These are phyloP conservation scores for Acrobasis repandana DNA, from an alignment of 2,888 invertebrate genomes.

Conservation along the genomic window DNA sequence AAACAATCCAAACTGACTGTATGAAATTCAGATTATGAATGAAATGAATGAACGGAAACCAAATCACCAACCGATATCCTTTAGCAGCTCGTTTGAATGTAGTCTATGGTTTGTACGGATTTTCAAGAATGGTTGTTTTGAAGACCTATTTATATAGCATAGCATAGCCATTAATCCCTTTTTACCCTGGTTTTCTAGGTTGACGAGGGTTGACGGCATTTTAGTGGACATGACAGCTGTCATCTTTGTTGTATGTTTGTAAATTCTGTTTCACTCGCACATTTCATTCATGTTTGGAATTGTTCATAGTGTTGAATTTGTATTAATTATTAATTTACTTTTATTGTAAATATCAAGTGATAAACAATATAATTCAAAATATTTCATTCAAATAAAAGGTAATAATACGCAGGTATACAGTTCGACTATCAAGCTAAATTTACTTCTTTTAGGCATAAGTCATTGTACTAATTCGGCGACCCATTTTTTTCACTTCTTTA, in stretches of 20 bases:
- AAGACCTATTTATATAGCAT: too few species aligned
- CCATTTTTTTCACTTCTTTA: slow-evolving; percentile 48
- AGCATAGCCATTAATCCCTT: not conserved
- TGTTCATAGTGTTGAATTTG: not conserved
- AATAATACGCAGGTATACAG: not conserved
- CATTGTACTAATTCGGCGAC: slow-evolving; percentile 48
- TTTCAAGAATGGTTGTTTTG: not conserved
- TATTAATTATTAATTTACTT: not conserved
- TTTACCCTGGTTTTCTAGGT: too few species aligned
- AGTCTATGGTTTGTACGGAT: not conserved
- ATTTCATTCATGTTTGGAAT: not conserved
- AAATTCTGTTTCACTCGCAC: not conserved
- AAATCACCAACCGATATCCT: not conserved
- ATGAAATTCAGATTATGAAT: slow-evolving; percentile 3
- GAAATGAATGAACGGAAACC: not conserved
- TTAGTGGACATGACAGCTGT: not conserved
- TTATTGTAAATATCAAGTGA: not conserved
- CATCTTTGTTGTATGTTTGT: not conserved
- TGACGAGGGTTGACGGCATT: too few species aligned
- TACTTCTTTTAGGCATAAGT: not conserved
- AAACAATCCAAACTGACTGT: slow-evolving; percentile 15
- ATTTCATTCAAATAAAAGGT: not conserved
- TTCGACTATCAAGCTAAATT: not conserved
- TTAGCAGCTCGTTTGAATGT: not conserved
- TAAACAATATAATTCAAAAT: not conserved